phyloP scores from a whole-genome alignment of 2,113 vertebrate species.

The Halichoeres trimaculatus region DNA sequence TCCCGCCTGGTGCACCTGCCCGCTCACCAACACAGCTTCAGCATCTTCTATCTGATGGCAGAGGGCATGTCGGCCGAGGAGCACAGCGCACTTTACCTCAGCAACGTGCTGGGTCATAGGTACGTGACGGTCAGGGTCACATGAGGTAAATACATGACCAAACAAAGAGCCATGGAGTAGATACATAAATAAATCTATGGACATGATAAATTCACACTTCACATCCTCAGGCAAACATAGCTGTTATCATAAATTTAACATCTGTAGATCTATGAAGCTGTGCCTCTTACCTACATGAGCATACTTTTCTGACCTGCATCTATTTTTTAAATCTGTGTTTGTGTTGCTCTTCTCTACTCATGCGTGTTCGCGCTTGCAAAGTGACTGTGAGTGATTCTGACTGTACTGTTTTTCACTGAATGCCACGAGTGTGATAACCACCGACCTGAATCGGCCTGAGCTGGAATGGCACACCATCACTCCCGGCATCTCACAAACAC shows the following conservation, averaged over 20 bases:
- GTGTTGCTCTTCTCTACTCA: neutral
- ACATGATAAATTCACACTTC: no score
- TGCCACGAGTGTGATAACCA: neutral
- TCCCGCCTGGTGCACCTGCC: conserved; percentile 85
- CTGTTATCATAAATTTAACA: no score
- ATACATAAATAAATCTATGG: no score
- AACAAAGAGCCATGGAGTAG: no score
- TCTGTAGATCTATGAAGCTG: no score
- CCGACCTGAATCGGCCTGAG: conserved; percentile 8
- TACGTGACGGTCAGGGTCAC: conserved; percentile 11
- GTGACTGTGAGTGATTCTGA: neutral
- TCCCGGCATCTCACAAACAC: conserved; percentile 3
- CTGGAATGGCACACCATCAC: neutral
- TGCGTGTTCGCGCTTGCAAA: neutral
- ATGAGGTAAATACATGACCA: neutral
- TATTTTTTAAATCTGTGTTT: neutral
- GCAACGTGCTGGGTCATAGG: conserved; percentile 81
- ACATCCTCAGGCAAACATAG: no score
- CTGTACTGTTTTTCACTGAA: neutral
- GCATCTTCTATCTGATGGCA: conserved; percentile 91
- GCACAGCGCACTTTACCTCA: conserved; percentile 87
- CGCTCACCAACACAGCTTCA: conserved; percentile 89
- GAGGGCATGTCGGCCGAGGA: conserved; percentile 91
- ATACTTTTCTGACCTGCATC: neutral
- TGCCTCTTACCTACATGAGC: neutral